Base-by-base conservation (phyloP, 2,888 invertebrate genomes). In the Urechis unicinctus region DNA sequence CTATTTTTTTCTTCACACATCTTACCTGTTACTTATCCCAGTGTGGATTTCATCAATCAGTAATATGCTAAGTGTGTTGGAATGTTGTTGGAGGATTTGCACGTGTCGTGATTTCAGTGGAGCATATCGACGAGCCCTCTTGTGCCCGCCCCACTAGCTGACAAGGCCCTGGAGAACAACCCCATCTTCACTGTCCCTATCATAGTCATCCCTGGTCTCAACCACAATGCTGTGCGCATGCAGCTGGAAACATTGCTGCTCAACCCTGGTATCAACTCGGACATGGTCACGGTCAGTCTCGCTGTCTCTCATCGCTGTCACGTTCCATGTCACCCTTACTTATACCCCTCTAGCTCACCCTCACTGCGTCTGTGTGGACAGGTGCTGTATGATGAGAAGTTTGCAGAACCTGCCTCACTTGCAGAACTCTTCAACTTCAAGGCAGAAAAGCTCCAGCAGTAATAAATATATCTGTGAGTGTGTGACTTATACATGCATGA, bases 261-360 rank as follows among this genome's bases (percentile, higher is more conserved):
- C 65, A 82, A 82, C 66, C 81, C 81, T 22, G 82, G 83, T 2
- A 72, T 83, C 24, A 77, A 79, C 43, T 74, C 76, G 4, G 69
- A 74, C 13, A 73, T 75, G 65, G 79, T 82, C 25, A 62, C 77
- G 43, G 80, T 81, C 60, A 49, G 61, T 57, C 26, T 42, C 4
- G 6, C 17, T 2, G 3, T 17, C 17, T 24, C 9, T 42, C 13
- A 17, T 13, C n/a, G 6, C 17, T 50, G 50, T 25, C 13, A 41
- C n/a, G 41, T 36, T 36, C 13, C 41, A 13, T 36, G 6, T n/a
- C n/a, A 36, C 17, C 41, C n/a, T n/a, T 41, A 17, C 41, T 17
- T 41, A 13, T n/a, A 17, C 13, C 41, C 41, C 13, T n/a, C 13
- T 41, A 41, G n/a, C 13, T 13, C 41, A 41, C 9, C 45, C 21